A percentile compares a stretch with the other conserved stretches of the same genome.
phyloP scores from a whole-genome alignment of 2,888 invertebrate species.

The Drosophila atroscutellata region DNA sequence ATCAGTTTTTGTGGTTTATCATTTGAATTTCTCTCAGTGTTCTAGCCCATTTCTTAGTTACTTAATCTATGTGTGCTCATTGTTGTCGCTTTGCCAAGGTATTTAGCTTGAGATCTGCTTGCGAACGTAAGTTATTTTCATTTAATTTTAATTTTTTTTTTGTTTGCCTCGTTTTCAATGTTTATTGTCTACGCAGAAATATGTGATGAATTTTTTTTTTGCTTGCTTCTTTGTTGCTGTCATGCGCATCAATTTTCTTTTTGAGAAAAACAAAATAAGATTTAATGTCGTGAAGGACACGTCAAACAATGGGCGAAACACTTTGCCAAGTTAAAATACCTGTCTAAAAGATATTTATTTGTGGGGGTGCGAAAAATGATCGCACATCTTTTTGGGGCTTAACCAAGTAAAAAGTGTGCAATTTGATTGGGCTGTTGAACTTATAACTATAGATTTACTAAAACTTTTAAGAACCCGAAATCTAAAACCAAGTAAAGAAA shows the following conservation, averaged over 20 bases:
- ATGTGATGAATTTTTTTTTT: constrained; percentile 51
- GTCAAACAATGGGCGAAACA: constrained; percentile 55
- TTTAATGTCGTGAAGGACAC: constrained; percentile 75
- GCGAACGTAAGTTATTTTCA: constrained; percentile 69
- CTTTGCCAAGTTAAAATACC: constrained; percentile 59
- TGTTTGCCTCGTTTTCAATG: constrained; percentile 56
- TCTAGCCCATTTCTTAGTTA: constrained; percentile 63
- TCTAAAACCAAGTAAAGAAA: not conserved
- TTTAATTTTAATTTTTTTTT: constrained; percentile 63
- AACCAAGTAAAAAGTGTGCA: not conserved
- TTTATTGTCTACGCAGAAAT: constrained; percentile 69
- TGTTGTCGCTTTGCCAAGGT: constrained; percentile 79
- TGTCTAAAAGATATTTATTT: constrained; percentile 33
- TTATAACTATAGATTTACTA: not conserved
- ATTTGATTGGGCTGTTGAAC: not conserved
- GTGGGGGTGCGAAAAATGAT: constrained; percentile 69
- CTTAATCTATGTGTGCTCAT: constrained; percentile 74
- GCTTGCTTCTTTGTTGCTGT: constrained; percentile 52
- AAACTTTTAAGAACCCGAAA: not conserved
- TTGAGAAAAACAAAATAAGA: constrained; percentile 52
- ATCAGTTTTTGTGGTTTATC: constrained; percentile 4
- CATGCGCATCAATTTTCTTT: constrained; percentile 69
- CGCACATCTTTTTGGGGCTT: constrained; percentile 7
- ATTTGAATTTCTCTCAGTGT: constrained; percentile 38
- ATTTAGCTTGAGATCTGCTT: constrained; percentile 63